Base-by-base conservation (phyloP, 2,888 invertebrate species). In the Andrena hattorfiana region DNA sequence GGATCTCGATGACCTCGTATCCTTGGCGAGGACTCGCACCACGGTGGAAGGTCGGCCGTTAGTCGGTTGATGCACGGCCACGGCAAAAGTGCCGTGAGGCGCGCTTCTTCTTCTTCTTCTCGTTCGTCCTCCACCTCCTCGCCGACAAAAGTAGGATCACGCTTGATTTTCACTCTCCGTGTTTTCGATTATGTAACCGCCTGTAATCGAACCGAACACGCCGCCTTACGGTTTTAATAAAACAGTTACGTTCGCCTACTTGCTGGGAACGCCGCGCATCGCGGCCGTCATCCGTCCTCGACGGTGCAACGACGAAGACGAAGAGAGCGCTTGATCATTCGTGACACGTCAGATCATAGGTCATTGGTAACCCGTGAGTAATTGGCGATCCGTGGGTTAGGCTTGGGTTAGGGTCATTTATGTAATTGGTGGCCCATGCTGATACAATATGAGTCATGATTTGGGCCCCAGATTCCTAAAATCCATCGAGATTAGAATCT, bases 151-250 rank as follows among this genome's bases (percentile, higher is more conserved):
- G 93, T 93, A 91, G 91, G 87, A 92, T 92, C 91, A 85, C 90
- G 87, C 89, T 89, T 90, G 91, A 93, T 93, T 93, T 93, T 93
- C 93, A 93, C 93, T 93, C 93, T 93, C 93, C 86, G 92, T 92
- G 92, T 92, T 93, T 93, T 93, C 92, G 92, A 93, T 93, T 93
- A 93, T 91, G 89, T 91, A 93, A 93, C 83, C 83, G 81, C 86
- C 85, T 83, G 84, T 56, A 56, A 70, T 73, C 86, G 89, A 86
- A 87, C 85, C 23, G 87, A 89, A 87, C 87, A 84, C 89, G 85
- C 85, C 23, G 85, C 88, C 88, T 91, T 90, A 92, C 92, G 92
- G 91, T 92, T 87, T 42, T 92, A 92, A 93, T 92, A 91, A 93
- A 93, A 93, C 93, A 92, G 92, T 92, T 93, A 92, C 85, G 89